phyloP scores from a whole-genome alignment of 1,140 invertebrate species.

The Microplitis demolitor region DNA sequence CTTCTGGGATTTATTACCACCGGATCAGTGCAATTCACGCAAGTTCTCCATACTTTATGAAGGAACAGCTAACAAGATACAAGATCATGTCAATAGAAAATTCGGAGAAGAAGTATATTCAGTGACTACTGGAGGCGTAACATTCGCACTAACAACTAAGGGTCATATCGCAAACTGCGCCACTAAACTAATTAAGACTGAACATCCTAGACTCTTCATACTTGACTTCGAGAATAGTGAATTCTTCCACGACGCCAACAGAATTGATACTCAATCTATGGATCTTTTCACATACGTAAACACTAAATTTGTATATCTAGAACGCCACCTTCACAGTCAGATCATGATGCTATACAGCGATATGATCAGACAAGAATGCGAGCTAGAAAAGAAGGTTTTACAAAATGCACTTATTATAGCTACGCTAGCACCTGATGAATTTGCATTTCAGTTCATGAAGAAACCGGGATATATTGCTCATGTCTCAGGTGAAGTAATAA shows the following conservation, averaged over 20 bases:
- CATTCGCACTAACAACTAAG: slow-evolving; percentile 17
- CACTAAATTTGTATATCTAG: not conserved
- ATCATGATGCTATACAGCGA: not conserved
- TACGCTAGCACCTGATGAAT: slow-evolving; percentile 29
- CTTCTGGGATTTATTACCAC: too few relatives aligned
- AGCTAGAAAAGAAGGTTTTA: slow-evolving; percentile 26
- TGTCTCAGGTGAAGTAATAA: slow-evolving; percentile 33
- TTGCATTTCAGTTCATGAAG: slow-evolving; percentile 36
- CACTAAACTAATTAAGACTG: slow-evolving; percentile 1
- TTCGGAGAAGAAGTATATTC: too few relatives aligned
- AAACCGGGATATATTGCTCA: slow-evolving; percentile 34
- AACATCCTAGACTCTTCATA: not conserved
- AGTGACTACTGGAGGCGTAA: too few relatives aligned
- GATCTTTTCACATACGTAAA: slow-evolving; percentile 12
- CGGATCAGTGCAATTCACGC: too few relatives aligned
- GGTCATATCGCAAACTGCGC: not conserved
- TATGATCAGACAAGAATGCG: slow-evolving; percentile 17
- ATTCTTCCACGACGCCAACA: not conserved
- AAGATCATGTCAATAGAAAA: too few relatives aligned
- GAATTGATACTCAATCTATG: not conserved
- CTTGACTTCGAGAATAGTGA: not conserved
- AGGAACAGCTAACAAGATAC: too few relatives aligned
- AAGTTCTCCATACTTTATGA: too few relatives aligned
- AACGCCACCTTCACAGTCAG: not conserved
- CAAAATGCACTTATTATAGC: slow-evolving; percentile 13